These are phyloP conservation scores for Philereme transversata DNA, from an alignment of 2,888 invertebrate species.

Conservation along the genomic window DNA sequence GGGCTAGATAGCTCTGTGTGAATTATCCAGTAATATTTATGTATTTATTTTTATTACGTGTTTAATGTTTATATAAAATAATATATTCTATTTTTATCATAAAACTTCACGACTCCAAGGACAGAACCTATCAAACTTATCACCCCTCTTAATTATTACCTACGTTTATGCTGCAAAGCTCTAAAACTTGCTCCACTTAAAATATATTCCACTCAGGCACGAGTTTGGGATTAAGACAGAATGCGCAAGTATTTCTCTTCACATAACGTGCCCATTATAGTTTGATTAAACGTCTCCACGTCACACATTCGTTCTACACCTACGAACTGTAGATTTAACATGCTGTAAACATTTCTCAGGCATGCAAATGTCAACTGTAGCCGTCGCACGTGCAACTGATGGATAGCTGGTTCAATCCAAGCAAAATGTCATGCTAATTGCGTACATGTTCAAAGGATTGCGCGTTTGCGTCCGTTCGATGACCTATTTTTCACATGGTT, in stretches of 20 bases:
- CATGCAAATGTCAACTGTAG: slow-evolving; percentile 69
- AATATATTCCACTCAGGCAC: background rate
- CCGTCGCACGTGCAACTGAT: slow-evolving; percentile 56
- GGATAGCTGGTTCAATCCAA: slow-evolving; percentile 30
- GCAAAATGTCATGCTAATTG: background rate
- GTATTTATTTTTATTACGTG: too few species aligned
- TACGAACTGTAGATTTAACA: slow-evolving; percentile 44
- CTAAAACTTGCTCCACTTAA: background rate
- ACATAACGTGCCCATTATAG: slow-evolving; percentile 31
- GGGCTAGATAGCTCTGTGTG: too few species aligned
- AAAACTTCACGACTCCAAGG: too few species aligned
- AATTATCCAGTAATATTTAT: too few species aligned
- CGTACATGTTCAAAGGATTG: background rate
- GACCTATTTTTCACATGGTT: too few species aligned
- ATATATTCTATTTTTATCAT: too few species aligned
- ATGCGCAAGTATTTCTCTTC: slow-evolving; percentile 14
- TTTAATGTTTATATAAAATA: too few species aligned
- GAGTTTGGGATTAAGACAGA: slow-evolving; percentile 24
- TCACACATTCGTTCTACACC: slow-evolving; percentile 37
- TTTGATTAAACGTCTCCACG: slow-evolving; percentile 48
- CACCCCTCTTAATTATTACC: too few species aligned
- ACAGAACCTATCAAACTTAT: too few species aligned
- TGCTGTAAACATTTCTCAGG: slow-evolving; percentile 65
- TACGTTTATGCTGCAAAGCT: too few species aligned
- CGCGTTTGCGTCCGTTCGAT: background rate